These are phyloP conservation scores for Lepidurus packardi DNA, from an alignment of 1,140 invertebrate species.

Conservation along the genomic window DNA sequence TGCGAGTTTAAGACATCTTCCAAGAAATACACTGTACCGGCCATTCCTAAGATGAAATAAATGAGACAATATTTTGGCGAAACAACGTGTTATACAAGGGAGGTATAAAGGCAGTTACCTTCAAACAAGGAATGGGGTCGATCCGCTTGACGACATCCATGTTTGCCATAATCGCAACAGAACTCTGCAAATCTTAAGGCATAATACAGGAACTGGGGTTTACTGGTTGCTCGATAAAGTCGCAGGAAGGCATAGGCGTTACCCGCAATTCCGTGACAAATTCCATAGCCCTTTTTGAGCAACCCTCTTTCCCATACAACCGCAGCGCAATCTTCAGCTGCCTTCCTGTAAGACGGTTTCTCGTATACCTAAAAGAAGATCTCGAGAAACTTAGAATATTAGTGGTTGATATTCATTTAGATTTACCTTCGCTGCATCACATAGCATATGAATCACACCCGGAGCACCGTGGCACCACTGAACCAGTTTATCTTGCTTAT, in stretches of 20 bases:
- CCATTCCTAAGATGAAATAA: slow-evolving; percentile 46
- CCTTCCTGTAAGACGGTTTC: slow-evolving; percentile 66
- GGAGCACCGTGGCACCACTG: slow-evolving; percentile 96
- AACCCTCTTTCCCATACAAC: slow-evolving; percentile 78
- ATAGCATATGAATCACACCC: slow-evolving; percentile 71
- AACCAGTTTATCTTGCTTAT: slow-evolving; percentile 66
- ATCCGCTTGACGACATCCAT: slow-evolving; percentile 64
- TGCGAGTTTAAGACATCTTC: slow-evolving; percentile 56
- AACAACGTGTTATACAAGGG: not conserved
- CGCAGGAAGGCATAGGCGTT: slow-evolving; percentile 83
- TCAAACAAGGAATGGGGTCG: slow-evolving; percentile 78
- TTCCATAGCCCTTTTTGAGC: slow-evolving; percentile 80
- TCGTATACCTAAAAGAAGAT: slow-evolving; percentile 56
- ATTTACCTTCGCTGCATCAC: slow-evolving; percentile 66
- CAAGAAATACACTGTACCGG: slow-evolving; percentile 64
- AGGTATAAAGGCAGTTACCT: slow-evolving; percentile 48
- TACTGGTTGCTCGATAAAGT: slow-evolving; percentile 71
- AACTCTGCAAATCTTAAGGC: slow-evolving; percentile 77
- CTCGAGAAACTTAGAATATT: not conserved
- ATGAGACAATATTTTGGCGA: not conserved
- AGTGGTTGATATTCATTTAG: not conserved
- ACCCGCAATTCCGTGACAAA: slow-evolving; percentile 87
- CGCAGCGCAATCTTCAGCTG: slow-evolving; percentile 64
- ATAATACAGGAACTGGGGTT: slow-evolving; percentile 59
- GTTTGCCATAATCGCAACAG: slow-evolving; percentile 65